Evolutionary conservation across 30 jellyfish, hydroid and myxozoan genomes (phyloP).

Genomic region (Nemopilema nomurai): DNA sequence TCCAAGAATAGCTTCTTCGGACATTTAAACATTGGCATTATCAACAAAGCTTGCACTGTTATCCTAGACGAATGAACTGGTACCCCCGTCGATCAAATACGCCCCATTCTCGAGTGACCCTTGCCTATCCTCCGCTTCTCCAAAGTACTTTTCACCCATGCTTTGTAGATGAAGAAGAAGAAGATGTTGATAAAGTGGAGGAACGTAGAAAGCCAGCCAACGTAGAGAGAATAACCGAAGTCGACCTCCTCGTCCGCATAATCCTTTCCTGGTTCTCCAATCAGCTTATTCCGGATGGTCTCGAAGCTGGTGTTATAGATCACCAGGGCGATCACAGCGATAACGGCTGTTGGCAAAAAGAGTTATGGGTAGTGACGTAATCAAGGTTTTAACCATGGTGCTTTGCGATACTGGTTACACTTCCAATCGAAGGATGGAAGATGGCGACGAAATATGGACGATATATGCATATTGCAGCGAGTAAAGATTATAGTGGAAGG

Average conservation of each 20-base stretch:
- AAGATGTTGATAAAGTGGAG: conserved; percentile 41
- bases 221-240: conserved; percentile 58
- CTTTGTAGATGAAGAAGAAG: conserved; percentile 62
- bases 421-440: no score
- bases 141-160: conserved; percentile 31
- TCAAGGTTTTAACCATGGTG: not conserved
- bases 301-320: conserved; percentile 58
- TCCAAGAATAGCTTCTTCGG: no score
- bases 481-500: no score
- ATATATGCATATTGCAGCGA: no score
- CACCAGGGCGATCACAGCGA: conserved; percentile 47
- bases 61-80: not conserved
- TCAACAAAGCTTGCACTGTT: not conserved
- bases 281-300: conserved; percentile 14
- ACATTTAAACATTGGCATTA: no score
- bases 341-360: conserved; percentile 19
- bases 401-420: no score
- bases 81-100: not conserved
- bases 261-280: not conserved
- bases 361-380: not conserved
- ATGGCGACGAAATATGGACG: no score
- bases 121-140: not conserved
- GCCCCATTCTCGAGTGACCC: not conserved
- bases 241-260: conserved; percentile 45
- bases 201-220: conserved; percentile 62